phyloP scores from a whole-genome alignment of 2,113 vertebrate species.

The Equus quagga region DNA sequence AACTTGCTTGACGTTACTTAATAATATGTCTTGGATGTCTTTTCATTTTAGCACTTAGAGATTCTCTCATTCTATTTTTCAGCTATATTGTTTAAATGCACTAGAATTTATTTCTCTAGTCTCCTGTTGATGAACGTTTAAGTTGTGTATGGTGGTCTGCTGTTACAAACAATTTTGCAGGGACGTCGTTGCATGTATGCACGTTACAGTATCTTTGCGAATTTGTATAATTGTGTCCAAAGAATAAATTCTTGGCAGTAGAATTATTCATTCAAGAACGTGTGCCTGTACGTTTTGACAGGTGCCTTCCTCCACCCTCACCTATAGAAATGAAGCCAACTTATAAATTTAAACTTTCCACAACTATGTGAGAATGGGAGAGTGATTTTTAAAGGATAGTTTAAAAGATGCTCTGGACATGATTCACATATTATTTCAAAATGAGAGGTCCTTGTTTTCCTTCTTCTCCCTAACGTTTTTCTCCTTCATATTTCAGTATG shows the following conservation, averaged over 20 bases:
- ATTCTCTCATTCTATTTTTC: background rate
- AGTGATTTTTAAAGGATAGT: background rate
- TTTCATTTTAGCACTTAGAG: background rate
- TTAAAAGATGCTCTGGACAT: background rate
- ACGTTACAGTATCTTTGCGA: background rate
- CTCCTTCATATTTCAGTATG: background rate
- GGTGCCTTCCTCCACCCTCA: background rate
- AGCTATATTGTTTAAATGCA: background rate
- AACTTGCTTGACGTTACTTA: background rate
- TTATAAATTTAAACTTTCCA: background rate
- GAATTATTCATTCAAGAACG: background rate
- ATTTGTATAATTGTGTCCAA: background rate
- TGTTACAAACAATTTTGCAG: background rate
- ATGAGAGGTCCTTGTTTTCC: background rate
- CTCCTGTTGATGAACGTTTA: background rate
- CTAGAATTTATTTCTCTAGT: background rate
- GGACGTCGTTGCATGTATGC: background rate
- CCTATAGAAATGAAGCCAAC: background rate
- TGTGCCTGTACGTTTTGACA: background rate
- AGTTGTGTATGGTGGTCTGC: background rate
- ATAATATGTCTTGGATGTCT: background rate
- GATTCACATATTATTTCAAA: slow-evolving; percentile 1
- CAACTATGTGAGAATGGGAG: background rate
- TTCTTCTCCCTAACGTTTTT: background rate
- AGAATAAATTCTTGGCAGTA: background rate